These are phyloP conservation scores for Urocynchramus pylzowi DNA, from an alignment of 2,113 vertebrate genomes.

Conservation along the genomic window DNA sequence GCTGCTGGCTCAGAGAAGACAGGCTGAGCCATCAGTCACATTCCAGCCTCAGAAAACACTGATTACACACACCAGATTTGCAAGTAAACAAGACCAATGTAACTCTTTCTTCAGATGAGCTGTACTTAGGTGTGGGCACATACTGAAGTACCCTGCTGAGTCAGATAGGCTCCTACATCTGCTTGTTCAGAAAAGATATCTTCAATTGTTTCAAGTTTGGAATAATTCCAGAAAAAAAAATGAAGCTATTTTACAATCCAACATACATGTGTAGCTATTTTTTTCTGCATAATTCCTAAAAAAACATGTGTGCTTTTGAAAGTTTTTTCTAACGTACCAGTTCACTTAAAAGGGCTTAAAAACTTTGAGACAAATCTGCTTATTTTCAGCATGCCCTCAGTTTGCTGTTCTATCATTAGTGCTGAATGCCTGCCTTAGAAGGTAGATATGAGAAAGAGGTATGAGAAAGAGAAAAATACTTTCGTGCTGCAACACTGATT, in stretches of 20 bases:
- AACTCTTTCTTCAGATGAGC: not conserved
- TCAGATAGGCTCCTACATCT: not conserved
- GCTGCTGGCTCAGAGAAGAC: not conserved
- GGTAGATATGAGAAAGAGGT: not conserved
- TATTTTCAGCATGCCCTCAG: not conserved
- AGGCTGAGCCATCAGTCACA: not conserved
- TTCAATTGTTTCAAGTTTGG: not conserved
- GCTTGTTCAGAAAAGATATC: not conserved
- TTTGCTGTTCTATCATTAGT: not conserved
- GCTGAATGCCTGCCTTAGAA: slow-evolving; percentile 14
- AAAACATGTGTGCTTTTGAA: not conserved
- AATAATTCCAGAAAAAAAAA: not conserved
- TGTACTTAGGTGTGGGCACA: not conserved
- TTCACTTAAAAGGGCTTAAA: not conserved
- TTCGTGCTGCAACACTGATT: slow-evolving; percentile 41
- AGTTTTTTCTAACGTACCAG: not conserved
- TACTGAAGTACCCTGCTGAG: not conserved
- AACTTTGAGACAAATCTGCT: not conserved
- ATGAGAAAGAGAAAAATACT: not conserved
- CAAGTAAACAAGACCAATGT: not conserved
- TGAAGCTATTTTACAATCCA: not conserved
- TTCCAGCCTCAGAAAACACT: not conserved
- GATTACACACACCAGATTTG: not conserved
- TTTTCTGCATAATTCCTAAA: not conserved
- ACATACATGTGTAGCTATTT: not conserved